Conservation (phyloP, 2,113 vertebrate genomes). For the Patagioenas fasciata region DNA sequence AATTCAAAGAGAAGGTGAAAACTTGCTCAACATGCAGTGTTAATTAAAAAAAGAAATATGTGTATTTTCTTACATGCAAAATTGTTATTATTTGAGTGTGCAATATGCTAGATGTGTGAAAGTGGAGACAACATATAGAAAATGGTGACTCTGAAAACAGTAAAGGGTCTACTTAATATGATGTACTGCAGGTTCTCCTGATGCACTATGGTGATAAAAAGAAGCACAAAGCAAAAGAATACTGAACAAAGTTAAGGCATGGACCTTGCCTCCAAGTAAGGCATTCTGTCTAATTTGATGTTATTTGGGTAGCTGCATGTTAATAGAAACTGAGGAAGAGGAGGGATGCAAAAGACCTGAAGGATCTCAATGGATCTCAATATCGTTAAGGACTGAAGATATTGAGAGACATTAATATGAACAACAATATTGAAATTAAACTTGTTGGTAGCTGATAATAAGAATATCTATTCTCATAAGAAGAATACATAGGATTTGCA, state of each 20-base stretch:
- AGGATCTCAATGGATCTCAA: fast-evolving
- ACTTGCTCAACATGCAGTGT: neutral
- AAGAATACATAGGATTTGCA: neutral
- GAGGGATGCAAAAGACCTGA: neutral
- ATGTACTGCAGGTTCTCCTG: neutral
- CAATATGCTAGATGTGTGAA: neutral
- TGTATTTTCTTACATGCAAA: neutral
- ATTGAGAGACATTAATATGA: neutral
- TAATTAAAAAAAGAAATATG: neutral
- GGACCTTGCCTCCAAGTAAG: neutral
- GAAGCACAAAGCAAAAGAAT: neutral
- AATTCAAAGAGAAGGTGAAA: neutral
- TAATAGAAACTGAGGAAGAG: neutral
- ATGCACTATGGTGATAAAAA: neutral
- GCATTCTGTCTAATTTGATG: neutral
- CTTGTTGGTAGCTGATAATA: neutral
- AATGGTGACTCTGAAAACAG: neutral
- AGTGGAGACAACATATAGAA: fast-evolving
- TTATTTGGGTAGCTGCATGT: neutral
- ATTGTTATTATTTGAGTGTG: neutral
- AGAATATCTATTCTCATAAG: neutral
- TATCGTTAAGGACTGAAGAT: neutral
- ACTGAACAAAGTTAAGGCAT: neutral
- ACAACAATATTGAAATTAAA: neutral
- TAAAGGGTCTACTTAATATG: neutral